These are phyloP conservation scores for Agrotis exclamationis DNA, from an alignment of 2,888 invertebrate species.

Conservation along the genomic window DNA sequence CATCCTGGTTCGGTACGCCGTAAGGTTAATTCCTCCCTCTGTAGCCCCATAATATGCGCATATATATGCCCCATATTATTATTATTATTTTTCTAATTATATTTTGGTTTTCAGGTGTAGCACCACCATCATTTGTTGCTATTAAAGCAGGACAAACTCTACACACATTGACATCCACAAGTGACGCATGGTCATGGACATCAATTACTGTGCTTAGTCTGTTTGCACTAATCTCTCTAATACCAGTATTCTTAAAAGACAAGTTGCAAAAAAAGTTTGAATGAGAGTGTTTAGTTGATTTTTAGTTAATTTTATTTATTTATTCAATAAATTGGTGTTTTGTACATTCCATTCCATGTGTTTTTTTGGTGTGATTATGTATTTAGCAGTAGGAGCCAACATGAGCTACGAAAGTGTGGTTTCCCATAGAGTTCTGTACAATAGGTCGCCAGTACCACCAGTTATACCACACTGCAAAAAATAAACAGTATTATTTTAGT, in stretches of 20 bases:
- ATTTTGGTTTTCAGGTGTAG: slow-evolving; percentile 93
- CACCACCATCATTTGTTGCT: slow-evolving; percentile 99
- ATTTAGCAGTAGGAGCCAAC: slow-evolving; percentile 94
- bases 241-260: slow-evolving; percentile 97
- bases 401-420: slow-evolving; percentile 92
- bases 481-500: slow-evolving; percentile 55
- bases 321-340: slow-evolving; percentile 79
- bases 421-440: slow-evolving; percentile 91
- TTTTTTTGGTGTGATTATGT: slow-evolving; percentile 54
- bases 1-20: too few relatives aligned
- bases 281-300: slow-evolving; percentile 82
- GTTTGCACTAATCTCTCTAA: slow-evolving; percentile 95
- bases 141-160: slow-evolving; percentile 99
- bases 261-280: slow-evolving; percentile 95
- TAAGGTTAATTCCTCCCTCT: too few relatives aligned
- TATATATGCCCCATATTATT: too few relatives aligned
- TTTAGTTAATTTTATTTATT: slow-evolving; percentile 81
- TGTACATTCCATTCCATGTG: slow-evolving; percentile 80
- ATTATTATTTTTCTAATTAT: not conserved
- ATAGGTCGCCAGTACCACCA: slow-evolving; percentile 96
- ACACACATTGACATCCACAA: slow-evolving; percentile 97
- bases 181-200: slow-evolving; percentile 96
- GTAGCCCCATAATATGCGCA: too few relatives aligned
- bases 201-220: slow-evolving; percentile 95
- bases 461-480: slow-evolving; percentile 94